phyloP scores from a whole-genome alignment of 2,888 invertebrate species.

The Erebia epiphron region DNA sequence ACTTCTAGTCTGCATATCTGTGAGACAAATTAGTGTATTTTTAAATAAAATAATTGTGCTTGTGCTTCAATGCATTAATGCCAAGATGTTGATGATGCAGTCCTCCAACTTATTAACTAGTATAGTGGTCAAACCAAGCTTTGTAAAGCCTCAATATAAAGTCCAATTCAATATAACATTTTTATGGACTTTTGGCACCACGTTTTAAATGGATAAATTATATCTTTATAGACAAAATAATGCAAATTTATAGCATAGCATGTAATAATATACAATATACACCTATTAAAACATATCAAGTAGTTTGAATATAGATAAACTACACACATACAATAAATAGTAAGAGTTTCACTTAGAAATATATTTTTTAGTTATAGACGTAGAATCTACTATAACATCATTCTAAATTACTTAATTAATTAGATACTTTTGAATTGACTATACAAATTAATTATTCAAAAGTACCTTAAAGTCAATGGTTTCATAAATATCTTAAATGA shows the following conservation, averaged over 20 bases:
- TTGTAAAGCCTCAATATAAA: too few relatives aligned
- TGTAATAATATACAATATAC: background rate
- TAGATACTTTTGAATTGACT: background rate
- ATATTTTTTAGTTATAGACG: slow-evolving; percentile 14
- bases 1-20: too few relatives aligned
- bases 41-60: too few relatives aligned
- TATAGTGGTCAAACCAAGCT: too few relatives aligned
- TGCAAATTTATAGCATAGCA: background rate
- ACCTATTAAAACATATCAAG: too few relatives aligned
- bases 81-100: too few relatives aligned
- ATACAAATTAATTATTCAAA: background rate
- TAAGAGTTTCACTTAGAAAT: background rate
- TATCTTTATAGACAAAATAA: too few relatives aligned
- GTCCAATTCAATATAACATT: too few relatives aligned
- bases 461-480: background rate
- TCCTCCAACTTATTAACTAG: too few relatives aligned
- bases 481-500: background rate
- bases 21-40: too few relatives aligned
- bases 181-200: background rate
- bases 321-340: slow-evolving; percentile 11
- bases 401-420: background rate
- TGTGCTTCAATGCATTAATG: too few relatives aligned
- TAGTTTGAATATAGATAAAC: background rate
- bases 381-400: background rate
- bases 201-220: background rate